Evolutionary conservation across 2,113 vertebrate species (phyloP), one percentile per base, ranked within the genome.

Genomic region (Chloebia gouldiae): DNA sequence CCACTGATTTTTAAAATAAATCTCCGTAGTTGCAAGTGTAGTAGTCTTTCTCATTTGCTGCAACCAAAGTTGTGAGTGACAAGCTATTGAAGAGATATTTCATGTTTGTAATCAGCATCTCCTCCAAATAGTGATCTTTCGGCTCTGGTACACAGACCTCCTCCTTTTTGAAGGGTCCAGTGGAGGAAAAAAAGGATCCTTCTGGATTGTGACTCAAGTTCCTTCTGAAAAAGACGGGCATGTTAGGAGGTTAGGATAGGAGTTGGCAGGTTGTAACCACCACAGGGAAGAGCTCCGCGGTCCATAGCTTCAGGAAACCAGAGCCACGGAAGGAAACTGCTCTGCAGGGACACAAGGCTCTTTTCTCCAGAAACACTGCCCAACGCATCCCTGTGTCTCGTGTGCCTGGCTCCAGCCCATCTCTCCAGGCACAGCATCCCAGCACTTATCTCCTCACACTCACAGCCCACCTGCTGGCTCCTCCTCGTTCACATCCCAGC

Each of bases 351-450:
- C n/a, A 35, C 9, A 3, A 0, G 3, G 20, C 31, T 69, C 13
- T 15, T 51, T 51, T 30, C 37, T 83, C 40, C 54, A 72, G 68
- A 47, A 94, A 51, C 37, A 7, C 14, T 54, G 39, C 71, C 49
- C 53, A 76, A 2, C 70, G 42, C 11, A 1, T 42, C 22, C 19
- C 37, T 12, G 50, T 28, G 11, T 4, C 0, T 0, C 22, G 5
- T 1, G 0, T 53, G 70, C 51, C 78, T 90, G 81, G 88, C 78
- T 90, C 60, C 90, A 84, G 78, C 53, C 75, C 81, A 17, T 37
- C 33, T 44, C 81, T 60, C 82, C 60, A 13, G 10, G 31, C 63
- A 65, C 76, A 49, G 75, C 81, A 50, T 45, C 63, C 83, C 4
- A 13, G 28, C 50, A 31, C 9, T 63, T 30, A 37, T 8, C 86